Percentiles rank a stretch among this genome's conserved stretches.
Evolutionary conservation across 30 jellyfish, hydroid and myxozoan genomes (phyloP).

Genomic region (Aurelia sp.): DNA sequence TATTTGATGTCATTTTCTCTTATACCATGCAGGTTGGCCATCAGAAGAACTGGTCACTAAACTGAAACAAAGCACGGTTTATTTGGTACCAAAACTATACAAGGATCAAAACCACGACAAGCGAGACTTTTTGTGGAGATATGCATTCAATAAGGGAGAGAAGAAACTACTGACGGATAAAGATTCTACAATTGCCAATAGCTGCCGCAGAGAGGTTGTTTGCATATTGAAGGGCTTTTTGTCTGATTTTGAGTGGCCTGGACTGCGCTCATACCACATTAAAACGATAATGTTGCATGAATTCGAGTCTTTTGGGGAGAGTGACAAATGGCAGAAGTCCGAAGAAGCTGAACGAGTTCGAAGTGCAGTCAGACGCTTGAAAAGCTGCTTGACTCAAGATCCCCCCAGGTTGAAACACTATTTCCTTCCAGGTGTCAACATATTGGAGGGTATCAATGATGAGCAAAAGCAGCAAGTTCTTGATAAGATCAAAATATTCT

Average conservation of each 20-base stretch:
- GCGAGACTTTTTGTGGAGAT: constrained; percentile 58
- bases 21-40: constrained; percentile 52
- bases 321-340: constrained; percentile 39
- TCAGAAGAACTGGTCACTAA: constrained; percentile 39
- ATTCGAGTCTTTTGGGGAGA: constrained; percentile 45
- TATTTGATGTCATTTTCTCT: not conserved
- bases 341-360: constrained; percentile 21
- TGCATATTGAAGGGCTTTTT: constrained; percentile 63
- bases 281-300: constrained; percentile 65
- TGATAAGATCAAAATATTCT: constrained; percentile 6
- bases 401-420: constrained; percentile 24
- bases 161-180: constrained; percentile 48
- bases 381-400: not conserved
- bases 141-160: constrained; percentile 62
- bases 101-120: constrained; percentile 8
- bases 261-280: constrained; percentile 73
- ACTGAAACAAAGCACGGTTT: constrained; percentile 44
- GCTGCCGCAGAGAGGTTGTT: constrained; percentile 62
- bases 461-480: constrained; percentile 7
- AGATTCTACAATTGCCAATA: constrained; percentile 15
- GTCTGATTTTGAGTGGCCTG: constrained; percentile 52
- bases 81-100: constrained; percentile 62
- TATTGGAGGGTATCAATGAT: constrained; percentile 32
- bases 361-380: constrained; percentile 33
- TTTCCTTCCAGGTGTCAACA: constrained; percentile 28